These are phyloP conservation scores for Calyptomena viridis DNA, from an alignment of 2,113 vertebrate genomes.

Conservation along the genomic window DNA sequence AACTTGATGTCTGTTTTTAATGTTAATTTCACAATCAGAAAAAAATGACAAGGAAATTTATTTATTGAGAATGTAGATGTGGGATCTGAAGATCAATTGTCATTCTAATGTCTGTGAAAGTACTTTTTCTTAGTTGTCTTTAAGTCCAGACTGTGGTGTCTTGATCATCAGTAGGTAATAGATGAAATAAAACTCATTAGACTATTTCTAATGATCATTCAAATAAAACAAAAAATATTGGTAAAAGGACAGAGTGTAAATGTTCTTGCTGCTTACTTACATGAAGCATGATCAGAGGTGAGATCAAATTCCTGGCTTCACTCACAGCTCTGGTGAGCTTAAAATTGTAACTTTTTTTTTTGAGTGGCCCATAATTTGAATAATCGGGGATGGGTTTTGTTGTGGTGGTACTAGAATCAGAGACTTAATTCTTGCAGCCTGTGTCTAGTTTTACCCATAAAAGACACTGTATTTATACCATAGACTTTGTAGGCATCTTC, in stretches of 20 bases:
- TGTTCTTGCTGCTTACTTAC: background rate
- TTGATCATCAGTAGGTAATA: background rate
- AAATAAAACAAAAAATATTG: background rate
- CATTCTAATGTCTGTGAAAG: background rate
- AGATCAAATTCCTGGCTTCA: background rate
- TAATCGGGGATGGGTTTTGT: background rate
- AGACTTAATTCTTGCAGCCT: background rate
- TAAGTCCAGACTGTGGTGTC: background rate
- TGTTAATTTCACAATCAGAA: background rate
- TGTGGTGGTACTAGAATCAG: background rate
- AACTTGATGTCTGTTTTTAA: background rate
- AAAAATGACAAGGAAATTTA: background rate
- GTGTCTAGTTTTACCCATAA: background rate
- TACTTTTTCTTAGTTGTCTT: background rate
- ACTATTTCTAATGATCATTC: background rate
- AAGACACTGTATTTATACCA: background rate
- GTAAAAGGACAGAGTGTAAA: background rate
- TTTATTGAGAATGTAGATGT: background rate
- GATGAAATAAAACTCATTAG: background rate
- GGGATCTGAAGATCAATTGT: background rate
- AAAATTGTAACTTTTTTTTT: background rate
- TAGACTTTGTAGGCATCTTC: background rate
- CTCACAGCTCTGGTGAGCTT: background rate
- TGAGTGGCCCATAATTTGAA: background rate
- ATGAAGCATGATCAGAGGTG: background rate